Evolutionary conservation across 2,113 vertebrate genomes (phyloP), one percentile per base, ranked within the genome.

Genomic region (Boleophthalmus pectinirostris): DNA sequence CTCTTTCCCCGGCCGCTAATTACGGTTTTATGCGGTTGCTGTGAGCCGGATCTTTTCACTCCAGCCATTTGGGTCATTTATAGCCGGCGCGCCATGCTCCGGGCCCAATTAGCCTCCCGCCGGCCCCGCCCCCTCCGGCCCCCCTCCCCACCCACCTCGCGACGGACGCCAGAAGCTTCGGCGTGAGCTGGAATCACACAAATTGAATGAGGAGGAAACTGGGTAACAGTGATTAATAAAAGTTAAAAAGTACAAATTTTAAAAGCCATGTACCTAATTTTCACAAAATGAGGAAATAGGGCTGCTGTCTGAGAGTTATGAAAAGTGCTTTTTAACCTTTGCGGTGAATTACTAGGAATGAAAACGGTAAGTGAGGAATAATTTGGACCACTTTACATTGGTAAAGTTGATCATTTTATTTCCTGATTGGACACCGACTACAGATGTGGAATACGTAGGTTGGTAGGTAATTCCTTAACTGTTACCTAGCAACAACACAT

Each of bases 21-120:
- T 95, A 95, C 93, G 89, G 94, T 96, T 95, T 96, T 95, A 95
- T 96, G 94, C 94, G 93, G 90, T 90, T 94, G 94, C 94, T 95
- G 95, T 87, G 92, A 92, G 88, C 68, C 21, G 90, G 73, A 90
- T 80, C 92, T 90, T 94, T 95, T 95, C 88, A 93, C 88, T 90
- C 78, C 90, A 87, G 56, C 90, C 91, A 82, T 78, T 86, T 79
- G 67, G 87, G 45, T 73, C 82, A 93, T 96, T 95, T 94, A 94
- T 92, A 57, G 56, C 56, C 93, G 91, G 87, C 95, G 87, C 79
- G 68, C 83, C 79, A 68, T 85, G 90, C 92, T 92, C 90, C 72
- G 13, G 57, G 88, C 93, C 90, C 94, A 95, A 94, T 95, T 96
- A 97, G 91, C 85, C 75, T 79, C 75, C 70, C 66, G 56, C 75